Evolutionary conservation across 2,113 vertebrate species (phyloP), one percentile per base, ranked within the genome.

Genomic region (Antechinus stuartii): DNA sequence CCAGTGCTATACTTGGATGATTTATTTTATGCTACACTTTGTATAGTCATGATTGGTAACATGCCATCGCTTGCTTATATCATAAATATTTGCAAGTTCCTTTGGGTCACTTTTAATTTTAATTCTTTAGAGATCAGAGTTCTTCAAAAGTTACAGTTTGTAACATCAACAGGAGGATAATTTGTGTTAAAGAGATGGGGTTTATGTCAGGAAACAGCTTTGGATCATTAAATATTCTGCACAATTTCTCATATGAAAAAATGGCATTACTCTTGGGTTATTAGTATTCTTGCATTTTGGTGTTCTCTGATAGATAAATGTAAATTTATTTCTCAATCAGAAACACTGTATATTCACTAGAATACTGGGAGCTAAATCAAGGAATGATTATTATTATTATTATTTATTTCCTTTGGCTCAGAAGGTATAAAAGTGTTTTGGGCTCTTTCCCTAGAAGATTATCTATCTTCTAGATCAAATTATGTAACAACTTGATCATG

Each of bases 321-420:
- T 42, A 91, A 76, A 96, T 90, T 97, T 97, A 90, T 54, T 95
- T 95, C 76, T 90, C 6, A 50, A 50, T n/a, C 93, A 95, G 93
- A 92, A 94, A 90, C 57, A 93, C 91, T 93, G 94, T 89, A 89
- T 96, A 96, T 42, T 93, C 90, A 68, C 56, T 56, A 91, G 89
- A 89, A 30, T 47, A 57, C 84, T 76, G 68, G 92, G 93, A 95
- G 5, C 46, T 97, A 93, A 96, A 94, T 96, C 94, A 98, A 92
- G 92, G 94, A 97, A 97, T 96, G 92, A 54, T 55, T 96, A 97
- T 94, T 93, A 95, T 97, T 97, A 95, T 42, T 22, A 84, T 84
- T 42, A 10, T 42, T 42, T 84, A 42, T 97, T 98, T 97, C 97
- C 93, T 97, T 98, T 97, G 97, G 96, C 97, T 95, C 30, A n/a